Percentiles rank a stretch among this genome's conserved stretches.
These are phyloP conservation scores for Drosophila macrospina DNA, from an alignment of 2,888 invertebrate species.

Conservation along the genomic window DNA sequence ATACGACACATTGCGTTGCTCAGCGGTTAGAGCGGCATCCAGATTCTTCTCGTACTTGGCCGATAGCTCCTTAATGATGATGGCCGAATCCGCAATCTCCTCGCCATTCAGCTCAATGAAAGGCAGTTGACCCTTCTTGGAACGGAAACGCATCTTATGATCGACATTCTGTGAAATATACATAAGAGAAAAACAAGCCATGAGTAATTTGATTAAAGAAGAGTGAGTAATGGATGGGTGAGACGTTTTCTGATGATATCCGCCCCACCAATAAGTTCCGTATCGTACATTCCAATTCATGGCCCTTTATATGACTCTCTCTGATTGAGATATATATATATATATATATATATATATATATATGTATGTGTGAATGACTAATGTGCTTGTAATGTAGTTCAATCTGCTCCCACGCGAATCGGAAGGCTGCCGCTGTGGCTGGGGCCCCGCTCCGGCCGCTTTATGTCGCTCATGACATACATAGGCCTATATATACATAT, in stretches of 20 bases:
- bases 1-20: conserved; percentile 95
- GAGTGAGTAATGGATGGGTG: conserved; percentile 54
- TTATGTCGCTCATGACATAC: conserved; percentile 79
- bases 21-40: conserved; percentile 92
- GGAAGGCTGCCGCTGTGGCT: conserved; percentile 6
- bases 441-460: conserved; percentile 47
- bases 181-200: conserved; percentile 12
- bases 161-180: conserved; percentile 92
- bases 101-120: conserved; percentile 98
- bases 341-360: background rate
- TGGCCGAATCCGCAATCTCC: conserved; percentile 96
- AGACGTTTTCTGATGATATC: conserved; percentile 22
- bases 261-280: conserved; percentile 28
- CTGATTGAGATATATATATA: background rate
- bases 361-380: conserved; percentile 47
- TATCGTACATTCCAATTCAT: conserved; percentile 55
- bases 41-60: conserved; percentile 93
- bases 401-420: conserved; percentile 60
- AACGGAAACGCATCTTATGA: conserved; percentile 96
- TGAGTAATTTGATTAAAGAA: conserved; percentile 37
- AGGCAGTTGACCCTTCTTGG: conserved; percentile 97
- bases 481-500: conserved; percentile 51
- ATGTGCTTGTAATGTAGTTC: conserved; percentile 71
- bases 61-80: conserved; percentile 95
- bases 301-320: conserved; percentile 1